These are phyloP conservation scores for Sesamia inferens DNA, from an alignment of 2,888 invertebrate species.

Conservation along the genomic window DNA sequence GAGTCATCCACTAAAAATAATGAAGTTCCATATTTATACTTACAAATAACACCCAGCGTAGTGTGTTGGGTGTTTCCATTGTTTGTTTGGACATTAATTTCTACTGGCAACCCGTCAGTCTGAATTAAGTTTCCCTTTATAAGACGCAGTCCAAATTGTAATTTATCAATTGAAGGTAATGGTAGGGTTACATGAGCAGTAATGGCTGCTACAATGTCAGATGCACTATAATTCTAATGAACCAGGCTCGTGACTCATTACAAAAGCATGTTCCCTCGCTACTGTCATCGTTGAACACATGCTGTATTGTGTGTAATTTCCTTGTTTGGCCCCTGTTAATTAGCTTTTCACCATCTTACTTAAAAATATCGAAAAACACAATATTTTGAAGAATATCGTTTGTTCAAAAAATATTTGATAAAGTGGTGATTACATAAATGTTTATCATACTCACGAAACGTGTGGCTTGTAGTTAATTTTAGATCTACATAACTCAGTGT, in stretches of 20 bases:
- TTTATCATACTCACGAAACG: slow-evolving; percentile 13
- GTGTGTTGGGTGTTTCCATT: slow-evolving; percentile 21
- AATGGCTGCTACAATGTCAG: slow-evolving; percentile 57
- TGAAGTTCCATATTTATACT: slow-evolving; percentile 34
- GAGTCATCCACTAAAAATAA: slow-evolving; percentile 25
- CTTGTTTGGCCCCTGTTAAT: slow-evolving; percentile 34
- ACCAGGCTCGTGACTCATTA: slow-evolving; percentile 65
- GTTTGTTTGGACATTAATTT: slow-evolving; percentile 22
- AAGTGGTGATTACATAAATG: background rate
- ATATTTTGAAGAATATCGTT: background rate
- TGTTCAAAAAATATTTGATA: slow-evolving; percentile 2
- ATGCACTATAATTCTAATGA: slow-evolving; percentile 39
- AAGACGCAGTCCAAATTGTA: slow-evolving; percentile 49
- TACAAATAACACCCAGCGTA: slow-evolving; percentile 21
- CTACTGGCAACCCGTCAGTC: slow-evolving; percentile 18
- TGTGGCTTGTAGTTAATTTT: slow-evolving; percentile 30
- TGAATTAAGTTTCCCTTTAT: slow-evolving; percentile 28
- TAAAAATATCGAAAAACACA: background rate
- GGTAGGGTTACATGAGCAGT: slow-evolving; percentile 49
- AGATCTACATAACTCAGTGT: slow-evolving; percentile 38
- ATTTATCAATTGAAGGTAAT: slow-evolving; percentile 65
- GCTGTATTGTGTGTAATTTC: slow-evolving; percentile 43
- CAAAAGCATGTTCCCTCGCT: slow-evolving; percentile 58
- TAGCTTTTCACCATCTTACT: background rate
- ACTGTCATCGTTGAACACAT: slow-evolving; percentile 59